Conservation (phyloP, 2,113 vertebrate genomes). For the Podiceps cristatus region DNA sequence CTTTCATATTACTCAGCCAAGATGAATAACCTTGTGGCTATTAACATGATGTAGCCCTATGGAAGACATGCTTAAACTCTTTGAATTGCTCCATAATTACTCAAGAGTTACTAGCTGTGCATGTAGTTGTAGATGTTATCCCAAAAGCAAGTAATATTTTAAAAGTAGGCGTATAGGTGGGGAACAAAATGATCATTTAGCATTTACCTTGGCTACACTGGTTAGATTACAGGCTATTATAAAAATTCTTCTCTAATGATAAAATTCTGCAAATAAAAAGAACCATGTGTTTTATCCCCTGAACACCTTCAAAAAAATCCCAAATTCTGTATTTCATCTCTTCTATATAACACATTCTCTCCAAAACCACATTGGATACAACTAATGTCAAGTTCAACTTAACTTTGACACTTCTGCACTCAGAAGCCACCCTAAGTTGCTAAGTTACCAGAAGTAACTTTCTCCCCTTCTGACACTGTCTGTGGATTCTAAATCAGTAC, state of each 20-base stretch:
- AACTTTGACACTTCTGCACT: neutral
- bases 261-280: neutral
- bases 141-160: neutral
- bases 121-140: neutral
- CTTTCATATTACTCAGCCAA: neutral
- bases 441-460: too few species aligned
- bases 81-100: neutral
- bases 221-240: neutral
- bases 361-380: neutral
- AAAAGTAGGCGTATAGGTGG: neutral
- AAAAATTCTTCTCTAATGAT: neutral
- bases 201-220: neutral
- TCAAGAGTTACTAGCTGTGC: neutral
- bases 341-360: neutral
- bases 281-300: neutral
- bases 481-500: neutral
- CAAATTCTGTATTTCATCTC: neutral
- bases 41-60: neutral
- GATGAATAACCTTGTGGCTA: neutral
- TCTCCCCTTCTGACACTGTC: neutral
- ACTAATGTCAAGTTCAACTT: neutral
- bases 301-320: neutral
- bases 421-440: neutral
- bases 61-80: neutral
- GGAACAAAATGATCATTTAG: neutral